phyloP scores from a whole-genome alignment of 1,140 invertebrate species.

The Steinernema feltiae region DNA sequence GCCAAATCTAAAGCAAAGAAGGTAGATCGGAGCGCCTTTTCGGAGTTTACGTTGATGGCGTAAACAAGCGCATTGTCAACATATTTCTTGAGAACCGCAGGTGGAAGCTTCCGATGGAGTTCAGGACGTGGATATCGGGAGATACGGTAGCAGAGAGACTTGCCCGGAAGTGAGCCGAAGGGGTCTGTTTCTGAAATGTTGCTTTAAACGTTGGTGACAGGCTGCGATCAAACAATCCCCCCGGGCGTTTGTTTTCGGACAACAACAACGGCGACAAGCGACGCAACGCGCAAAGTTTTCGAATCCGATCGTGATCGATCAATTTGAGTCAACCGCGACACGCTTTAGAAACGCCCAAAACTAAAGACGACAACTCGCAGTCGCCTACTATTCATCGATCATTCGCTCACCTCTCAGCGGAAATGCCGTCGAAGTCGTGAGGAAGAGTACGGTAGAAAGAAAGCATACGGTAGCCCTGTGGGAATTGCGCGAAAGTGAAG shows the following conservation, averaged over 20 bases:
- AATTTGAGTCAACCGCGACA: not conserved
- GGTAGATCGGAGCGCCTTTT: not conserved
- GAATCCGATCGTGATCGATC: not conserved
- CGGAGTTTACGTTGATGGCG: not conserved
- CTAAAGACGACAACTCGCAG: not conserved
- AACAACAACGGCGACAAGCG: not conserved
- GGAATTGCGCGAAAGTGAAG: too few relatives aligned
- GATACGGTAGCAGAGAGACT: not conserved
- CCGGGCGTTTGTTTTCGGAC: not conserved
- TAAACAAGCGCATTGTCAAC: not conserved
- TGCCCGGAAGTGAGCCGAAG: not conserved
- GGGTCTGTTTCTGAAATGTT: not conserved
- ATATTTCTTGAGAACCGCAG: not conserved
- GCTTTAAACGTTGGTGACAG: not conserved
- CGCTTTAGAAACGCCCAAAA: not conserved
- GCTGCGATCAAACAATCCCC: not conserved
- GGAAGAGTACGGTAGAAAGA: not conserved
- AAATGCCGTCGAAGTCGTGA: not conserved
- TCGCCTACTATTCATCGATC: not conserved
- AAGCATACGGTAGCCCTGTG: not conserved
- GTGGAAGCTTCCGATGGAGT: not conserved
- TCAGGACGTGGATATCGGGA: not conserved
- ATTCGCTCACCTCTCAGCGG: not conserved
- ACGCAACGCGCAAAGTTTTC: not conserved
- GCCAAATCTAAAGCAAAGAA: not conserved